Evolutionary conservation across 2,797 vertebrate genomes (phyloP).

Genomic region (Bradypodion pumilum): DNA sequence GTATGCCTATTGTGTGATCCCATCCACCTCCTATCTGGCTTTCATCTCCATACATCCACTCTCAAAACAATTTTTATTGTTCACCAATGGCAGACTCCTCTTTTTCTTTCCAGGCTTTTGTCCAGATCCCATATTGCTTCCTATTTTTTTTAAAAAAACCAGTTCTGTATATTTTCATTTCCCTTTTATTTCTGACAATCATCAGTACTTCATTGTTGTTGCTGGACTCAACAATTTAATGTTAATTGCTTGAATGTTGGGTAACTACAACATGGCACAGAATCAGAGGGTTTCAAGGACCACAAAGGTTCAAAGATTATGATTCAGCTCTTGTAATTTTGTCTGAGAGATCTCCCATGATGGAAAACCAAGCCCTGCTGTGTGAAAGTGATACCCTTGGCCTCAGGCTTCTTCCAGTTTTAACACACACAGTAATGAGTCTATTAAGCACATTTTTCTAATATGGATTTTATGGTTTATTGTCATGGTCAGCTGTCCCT

Average conservation of each 20-base stretch:
- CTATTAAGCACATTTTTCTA: background rate
- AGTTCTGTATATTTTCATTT: background rate
- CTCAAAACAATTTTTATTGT: background rate
- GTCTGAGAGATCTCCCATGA: background rate
- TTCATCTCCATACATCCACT: background rate
- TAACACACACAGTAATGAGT: background rate
- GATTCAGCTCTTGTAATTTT: slow-evolving; percentile 1
- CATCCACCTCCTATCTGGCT: background rate
- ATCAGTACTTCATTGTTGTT: background rate
- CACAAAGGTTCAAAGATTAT: background rate
- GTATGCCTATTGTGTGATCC: no score
- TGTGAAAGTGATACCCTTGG: background rate
- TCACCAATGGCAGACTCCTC: background rate
- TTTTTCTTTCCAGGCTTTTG: slow-evolving; percentile 16
- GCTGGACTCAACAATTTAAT: background rate
- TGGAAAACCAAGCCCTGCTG: background rate
- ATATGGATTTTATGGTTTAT: background rate
- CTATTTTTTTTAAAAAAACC: background rate
- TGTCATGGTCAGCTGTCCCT: background rate
- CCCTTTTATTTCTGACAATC: background rate
- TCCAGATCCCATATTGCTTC: background rate
- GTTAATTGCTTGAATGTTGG: background rate
- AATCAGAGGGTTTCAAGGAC: slow-evolving; percentile 15
- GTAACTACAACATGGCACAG: background rate
- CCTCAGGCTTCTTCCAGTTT: background rate